Base-by-base conservation (phyloP, 2,888 invertebrate species). In the Drosophila subquinaria region DNA sequence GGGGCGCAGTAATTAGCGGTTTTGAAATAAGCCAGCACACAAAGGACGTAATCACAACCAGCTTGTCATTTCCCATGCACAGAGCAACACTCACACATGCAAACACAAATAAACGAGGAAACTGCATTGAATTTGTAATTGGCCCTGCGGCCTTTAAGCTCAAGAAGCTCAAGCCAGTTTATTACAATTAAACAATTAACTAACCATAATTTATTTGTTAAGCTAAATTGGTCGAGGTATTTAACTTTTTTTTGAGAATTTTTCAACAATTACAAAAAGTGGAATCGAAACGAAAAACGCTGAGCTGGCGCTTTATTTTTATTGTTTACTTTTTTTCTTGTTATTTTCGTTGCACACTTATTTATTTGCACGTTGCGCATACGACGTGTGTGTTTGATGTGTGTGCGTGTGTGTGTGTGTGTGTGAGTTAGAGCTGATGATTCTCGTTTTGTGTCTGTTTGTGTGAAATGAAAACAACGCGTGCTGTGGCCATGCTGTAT, bases 301-400 rank as follows among this genome's bases (percentile, higher is more conserved):
- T 5, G n/a, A 23, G 36, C 9, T 33, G 55, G 0, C 13, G 42
- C 9, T 20, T 20, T 11, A 4, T n/a, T 30, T 17, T 5, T 13
- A 6, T 56, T 43, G 50, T 47, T 55, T 63, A 38, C 60, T 52
- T 60, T 50, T 62, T 62, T 48, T 70, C 67, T 62, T 73, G 74
- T 66, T 64, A 70, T 74, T 81, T 76, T 77, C 57, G 48, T 55
- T 55, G 79, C 72, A 74, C 75, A 65, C 66, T 75, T 79, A 78
- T 83, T 79, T 83, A 83, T 83, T 83, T 81, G 68, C 60, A 61
- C 73, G 72, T 80, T 69, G 64, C 82, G 69, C 78, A 83, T 79
- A 73, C 76, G 79, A 64, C 73, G 65, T 62, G 78, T 70, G 35
- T 52, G 79, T 63, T 67, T 53, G 36, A 9, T 63, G n/a, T 33